A percentile compares a stretch with the other conserved stretches of the same genome.
These are phyloP conservation scores for Aptenodytes forsteri DNA, from an alignment of 2,113 vertebrate species.

Conservation along the genomic window DNA sequence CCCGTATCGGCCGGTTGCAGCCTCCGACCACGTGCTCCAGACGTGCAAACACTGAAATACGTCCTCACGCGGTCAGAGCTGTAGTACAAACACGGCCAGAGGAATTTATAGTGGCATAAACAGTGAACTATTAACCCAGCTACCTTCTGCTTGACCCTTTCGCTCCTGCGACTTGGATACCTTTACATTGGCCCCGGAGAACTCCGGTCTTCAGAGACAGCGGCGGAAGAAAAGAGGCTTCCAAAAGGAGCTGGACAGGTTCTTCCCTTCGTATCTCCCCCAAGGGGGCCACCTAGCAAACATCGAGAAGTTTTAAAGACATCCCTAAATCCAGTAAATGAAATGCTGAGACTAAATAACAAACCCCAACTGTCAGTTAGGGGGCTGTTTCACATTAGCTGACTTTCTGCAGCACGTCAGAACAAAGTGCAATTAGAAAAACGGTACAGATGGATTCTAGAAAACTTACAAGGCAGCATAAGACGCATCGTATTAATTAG, in stretches of 20 bases:
- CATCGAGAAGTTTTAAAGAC: background rate
- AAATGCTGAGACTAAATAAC: slow-evolving; percentile 7
- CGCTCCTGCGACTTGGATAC: background rate
- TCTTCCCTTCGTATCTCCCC: background rate
- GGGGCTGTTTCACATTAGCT: background rate
- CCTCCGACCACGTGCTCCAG: accelerated
- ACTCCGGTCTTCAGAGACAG: background rate
- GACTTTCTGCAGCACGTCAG: background rate
- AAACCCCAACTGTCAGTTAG: background rate
- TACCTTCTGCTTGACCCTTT: background rate
- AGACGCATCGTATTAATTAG: background rate
- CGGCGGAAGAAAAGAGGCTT: background rate
- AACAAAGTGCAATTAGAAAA: slow-evolving; percentile 29
- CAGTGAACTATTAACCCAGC: background rate
- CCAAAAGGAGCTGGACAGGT: background rate
- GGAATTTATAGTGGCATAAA: background rate
- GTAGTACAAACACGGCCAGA: background rate
- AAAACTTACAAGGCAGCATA: background rate
- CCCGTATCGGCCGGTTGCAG: accelerated
- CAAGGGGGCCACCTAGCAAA: background rate
- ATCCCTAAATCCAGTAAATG: background rate
- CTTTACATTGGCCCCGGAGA: accelerated
- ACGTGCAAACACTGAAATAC: background rate
- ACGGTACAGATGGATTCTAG: background rate
- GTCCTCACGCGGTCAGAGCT: accelerated